Conservation (phyloP, 2,797 vertebrate genomes). For the Muraenolepis orangiensis region DNA sequence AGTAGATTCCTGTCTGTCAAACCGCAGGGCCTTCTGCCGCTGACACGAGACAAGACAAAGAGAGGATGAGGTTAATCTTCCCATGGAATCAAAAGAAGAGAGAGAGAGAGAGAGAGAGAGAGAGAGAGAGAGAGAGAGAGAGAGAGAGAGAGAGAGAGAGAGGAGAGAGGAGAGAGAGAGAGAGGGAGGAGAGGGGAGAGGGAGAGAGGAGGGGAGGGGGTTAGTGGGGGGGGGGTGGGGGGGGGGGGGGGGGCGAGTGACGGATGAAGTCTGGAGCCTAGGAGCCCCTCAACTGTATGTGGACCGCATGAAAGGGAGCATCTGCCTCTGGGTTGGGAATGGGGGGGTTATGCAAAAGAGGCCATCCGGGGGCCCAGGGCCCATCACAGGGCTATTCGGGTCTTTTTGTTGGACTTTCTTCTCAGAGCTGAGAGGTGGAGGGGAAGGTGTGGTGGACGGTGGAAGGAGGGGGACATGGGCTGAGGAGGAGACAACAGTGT, state of each 20-base stretch:
- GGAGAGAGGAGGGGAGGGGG: too few species aligned
- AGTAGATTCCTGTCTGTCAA: neutral
- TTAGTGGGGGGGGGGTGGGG: too few species aligned
- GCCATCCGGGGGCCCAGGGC: too few species aligned
- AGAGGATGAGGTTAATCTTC: constrained; percentile 1
- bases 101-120: too few species aligned
- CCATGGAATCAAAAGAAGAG: neutral
- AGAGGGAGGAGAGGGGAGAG: too few species aligned
- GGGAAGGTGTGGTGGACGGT: constrained; percentile 37
- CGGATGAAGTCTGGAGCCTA: neutral
- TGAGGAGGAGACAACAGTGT: neutral
- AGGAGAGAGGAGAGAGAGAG: too few species aligned
- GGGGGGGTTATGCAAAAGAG: constrained; percentile 19
- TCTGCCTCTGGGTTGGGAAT: constrained; percentile 55
- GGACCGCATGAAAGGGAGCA: constrained; percentile 32
- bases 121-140: too few species aligned
- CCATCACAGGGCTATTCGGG: neutral
- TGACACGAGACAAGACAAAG: neutral
- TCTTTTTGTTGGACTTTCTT: constrained; percentile 22
- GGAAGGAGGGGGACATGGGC: constrained; percentile 12
- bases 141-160: too few species aligned
- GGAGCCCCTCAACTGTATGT: neutral
- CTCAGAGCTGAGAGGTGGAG: constrained; percentile 20
- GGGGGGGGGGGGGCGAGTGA: neutral
- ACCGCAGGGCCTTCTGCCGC: neutral